Evolutionary conservation across 2,888 invertebrate genomes (phyloP), one percentile per base, ranked within the genome.

Genomic region (Meloe dianella): DNA sequence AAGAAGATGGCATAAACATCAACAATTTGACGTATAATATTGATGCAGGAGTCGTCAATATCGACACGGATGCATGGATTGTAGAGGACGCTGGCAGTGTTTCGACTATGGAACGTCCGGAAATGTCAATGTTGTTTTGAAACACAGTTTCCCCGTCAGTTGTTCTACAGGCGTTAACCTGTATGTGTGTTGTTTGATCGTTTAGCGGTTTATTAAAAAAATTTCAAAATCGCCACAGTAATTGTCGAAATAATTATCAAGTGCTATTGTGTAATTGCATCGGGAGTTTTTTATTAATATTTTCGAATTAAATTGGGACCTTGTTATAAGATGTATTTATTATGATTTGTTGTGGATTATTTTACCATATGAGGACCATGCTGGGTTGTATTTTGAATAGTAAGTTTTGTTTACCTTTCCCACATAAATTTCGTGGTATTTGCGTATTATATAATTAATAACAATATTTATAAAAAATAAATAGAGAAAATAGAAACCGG

Each of bases 321-420:
- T 12, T 35, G 35, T 2, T 17, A n/a, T n/a, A 7, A n/a, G 6
- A 12, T 41, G 41, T n/a, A n/a, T 38, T 38, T 6, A n/a, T 17
- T 24, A 64, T 64, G 64, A 29, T 58, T 59, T 17, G 8, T 14
- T 64, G n/a, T 14, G 68, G 65, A 68, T 71, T 69, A 67, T 59
- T 58, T 59, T 67, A 63, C 73, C 71, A 73, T 71, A 73, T 72
- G 74, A 74, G 67, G 65, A 70, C 66, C 72, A 74, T 67, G 70
- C 66, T 69, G 64, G 70, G 68, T 71, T 69, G 20, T 47, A 20
- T 68, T 62, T 67, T 67, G 24, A 67, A 68, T 72, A 62, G 74
- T 74, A 66, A 74, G 73, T 66, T 69, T 74, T 71, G 67, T 73
- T 71, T 74, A 71, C 66, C 57, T 12, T 63, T 66, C 66, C 66